Evolutionary conservation across 2,888 invertebrate genomes (phyloP), one percentile per base, ranked within the genome.

Genomic region (Idaea biselata): DNA sequence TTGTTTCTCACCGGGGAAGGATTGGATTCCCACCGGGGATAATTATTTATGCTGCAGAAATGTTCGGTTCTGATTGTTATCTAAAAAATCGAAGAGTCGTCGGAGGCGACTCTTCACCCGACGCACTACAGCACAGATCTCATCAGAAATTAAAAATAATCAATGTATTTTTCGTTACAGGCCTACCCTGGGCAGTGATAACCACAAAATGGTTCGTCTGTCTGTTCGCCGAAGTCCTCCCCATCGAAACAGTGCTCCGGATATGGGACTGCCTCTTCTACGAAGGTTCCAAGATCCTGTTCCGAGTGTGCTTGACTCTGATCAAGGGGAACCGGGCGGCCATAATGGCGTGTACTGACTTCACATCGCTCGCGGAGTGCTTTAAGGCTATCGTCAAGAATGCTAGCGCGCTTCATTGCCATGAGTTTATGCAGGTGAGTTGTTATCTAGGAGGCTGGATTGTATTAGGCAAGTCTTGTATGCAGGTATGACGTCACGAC

Each of bases 121-220:
- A n/a, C n/a, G n/a, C n/a, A n/a, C n/a, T n/a, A n/a, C 25, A 5
- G 25, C 3, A 5, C 25, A 25, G 3, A 25, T 1, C 44, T 1
- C 6, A 11, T 14, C 2, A 14, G 3, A 8, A 44, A 14, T 44
- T 8, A 44, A 8, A 44, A 7, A 8, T 44, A 14, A 44, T 44
- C 44, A 11, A 3, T 44, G 0, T 11, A 16, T 8, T 31, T n/a
- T 58, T 60, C 32, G 53, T 55, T 71, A 1, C 69, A 94, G 94
- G 97, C 64, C 94, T 98, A 74, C 97, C 97, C 16, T 98, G 98
- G 96, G 96, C 97, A 61, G 96, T 98, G 64, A 96, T 98, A 75
- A 96, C 96, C 32, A 98, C 98, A 64, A 99, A 98, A 90, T 99
- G 98, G 98, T 98, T 99, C 83, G 96, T 99, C 75, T 99, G 98